phyloP scores from a whole-genome alignment of 2,888 invertebrate genomes.

The Candidula unifasciata region DNA sequence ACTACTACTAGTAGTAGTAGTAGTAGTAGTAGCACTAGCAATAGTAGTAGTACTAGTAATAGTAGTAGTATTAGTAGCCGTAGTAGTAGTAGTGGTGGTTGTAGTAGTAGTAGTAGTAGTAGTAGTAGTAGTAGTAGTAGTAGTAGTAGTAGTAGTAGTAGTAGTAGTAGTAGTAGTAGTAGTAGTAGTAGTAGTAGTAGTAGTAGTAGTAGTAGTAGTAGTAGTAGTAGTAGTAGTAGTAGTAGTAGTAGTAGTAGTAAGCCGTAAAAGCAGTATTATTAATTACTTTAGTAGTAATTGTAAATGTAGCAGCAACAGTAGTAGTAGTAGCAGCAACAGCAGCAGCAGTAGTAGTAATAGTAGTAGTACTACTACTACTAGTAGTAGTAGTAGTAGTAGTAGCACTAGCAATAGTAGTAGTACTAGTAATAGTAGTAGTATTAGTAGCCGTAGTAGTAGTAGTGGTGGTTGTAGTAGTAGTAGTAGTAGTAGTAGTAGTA shows the following conservation, averaged over 20 bases:
- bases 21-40: too few relatives aligned
- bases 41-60: too few relatives aligned
- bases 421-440: slow-evolving; percentile 10
- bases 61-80: too few relatives aligned
- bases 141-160: slow-evolving; percentile 43
- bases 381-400: too few relatives aligned
- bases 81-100: background rate
- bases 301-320: too few relatives aligned
- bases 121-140: slow-evolving; percentile 49
- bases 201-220: slow-evolving; percentile 55
- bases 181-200: slow-evolving; percentile 47
- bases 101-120: slow-evolving; percentile 45
- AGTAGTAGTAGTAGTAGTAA: slow-evolving; percentile 53
- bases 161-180: background rate
- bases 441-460: slow-evolving; percentile 53
- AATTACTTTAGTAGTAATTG: slow-evolving; percentile 8
- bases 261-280: background rate
- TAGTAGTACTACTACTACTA: too few relatives aligned
- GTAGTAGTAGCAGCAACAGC: too few relatives aligned
- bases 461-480: slow-evolving; percentile 57
- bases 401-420: background rate
- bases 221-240: slow-evolving; percentile 54
- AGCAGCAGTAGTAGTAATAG: too few relatives aligned
- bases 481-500: slow-evolving; percentile 55
- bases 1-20: too few relatives aligned